Percentiles rank a stretch among this genome's conserved stretches.
Evolutionary conservation across 2,113 vertebrate genomes (phyloP).

Genomic region (Prionailurus viverrinus): DNA sequence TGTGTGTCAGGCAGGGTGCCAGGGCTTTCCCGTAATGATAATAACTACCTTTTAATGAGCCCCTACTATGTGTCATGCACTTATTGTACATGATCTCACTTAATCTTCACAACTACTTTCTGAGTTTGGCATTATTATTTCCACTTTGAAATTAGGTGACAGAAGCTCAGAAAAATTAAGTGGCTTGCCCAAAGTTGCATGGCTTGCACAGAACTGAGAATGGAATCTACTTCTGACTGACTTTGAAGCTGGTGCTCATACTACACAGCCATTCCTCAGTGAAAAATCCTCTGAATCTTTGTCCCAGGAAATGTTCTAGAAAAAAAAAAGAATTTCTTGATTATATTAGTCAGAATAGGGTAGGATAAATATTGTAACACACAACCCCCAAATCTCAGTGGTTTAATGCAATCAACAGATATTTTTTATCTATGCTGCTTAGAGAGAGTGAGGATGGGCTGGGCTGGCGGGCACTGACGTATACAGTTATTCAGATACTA

Average conservation of each 20-base stretch:
- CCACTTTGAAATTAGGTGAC: background rate
- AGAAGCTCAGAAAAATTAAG: constrained; percentile 37
- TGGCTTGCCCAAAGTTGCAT: background rate
- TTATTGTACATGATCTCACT: background rate
- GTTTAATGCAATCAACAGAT: background rate
- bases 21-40: background rate
- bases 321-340: constrained; percentile 5
- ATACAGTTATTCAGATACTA: background rate
- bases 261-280: background rate
- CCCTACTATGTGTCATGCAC: background rate
- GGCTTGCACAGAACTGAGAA: background rate
- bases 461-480: background rate
- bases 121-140: constrained; percentile 15
- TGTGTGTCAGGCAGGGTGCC: background rate
- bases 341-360: background rate
- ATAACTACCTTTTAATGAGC: constrained; percentile 9
- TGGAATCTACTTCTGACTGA: constrained; percentile 33
- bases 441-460: background rate
- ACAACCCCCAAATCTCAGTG: background rate
- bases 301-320: background rate
- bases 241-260: constrained; percentile 1
- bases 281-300: background rate
- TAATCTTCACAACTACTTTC: constrained; percentile 20
- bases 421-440: constrained; percentile 21
- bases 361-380: constrained; percentile 16